These are phyloP conservation scores for Carassius gibelio DNA, from an alignment of 2,113 vertebrate species.

Conservation along the genomic window DNA sequence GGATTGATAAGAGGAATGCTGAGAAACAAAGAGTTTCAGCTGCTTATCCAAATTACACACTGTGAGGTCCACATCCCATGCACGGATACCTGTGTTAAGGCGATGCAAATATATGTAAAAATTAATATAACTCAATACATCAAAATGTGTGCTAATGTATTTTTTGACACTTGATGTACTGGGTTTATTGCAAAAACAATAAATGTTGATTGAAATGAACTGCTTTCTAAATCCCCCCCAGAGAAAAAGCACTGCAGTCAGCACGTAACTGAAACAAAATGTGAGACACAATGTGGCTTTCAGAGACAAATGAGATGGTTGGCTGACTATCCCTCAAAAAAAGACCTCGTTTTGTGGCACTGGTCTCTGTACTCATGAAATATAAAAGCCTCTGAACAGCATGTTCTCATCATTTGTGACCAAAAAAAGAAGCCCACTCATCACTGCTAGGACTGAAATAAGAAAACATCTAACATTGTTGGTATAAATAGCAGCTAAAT, in stretches of 20 bases:
- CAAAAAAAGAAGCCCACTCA: background rate
- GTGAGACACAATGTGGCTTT: constrained; percentile 6
- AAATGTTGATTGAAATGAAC: background rate
- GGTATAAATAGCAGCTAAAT: background rate
- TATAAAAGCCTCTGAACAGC: background rate
- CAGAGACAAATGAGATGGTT: background rate
- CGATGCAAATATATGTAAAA: background rate
- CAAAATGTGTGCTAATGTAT: background rate
- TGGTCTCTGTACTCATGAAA: background rate
- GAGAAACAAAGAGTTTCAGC: constrained; percentile 85
- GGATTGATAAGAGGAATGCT: constrained; percentile 82
- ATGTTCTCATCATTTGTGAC: background rate
- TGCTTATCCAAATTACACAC: constrained; percentile 83
- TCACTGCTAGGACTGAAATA: background rate
- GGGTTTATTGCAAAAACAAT: background rate
- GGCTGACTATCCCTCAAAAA: background rate
- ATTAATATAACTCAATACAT: background rate
- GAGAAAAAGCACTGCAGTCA: constrained; percentile 22
- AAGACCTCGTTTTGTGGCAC: background rate
- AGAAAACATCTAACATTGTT: background rate
- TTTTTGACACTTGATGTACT: background rate
- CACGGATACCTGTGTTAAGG: constrained; percentile 77
- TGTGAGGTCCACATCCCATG: constrained; percentile 84
- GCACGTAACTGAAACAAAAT: constrained; percentile 16
- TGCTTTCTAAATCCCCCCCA: background rate